These are phyloP conservation scores for Xanthorhoe spadicearia DNA, from an alignment of 2,888 invertebrate genomes.

Conservation along the genomic window DNA sequence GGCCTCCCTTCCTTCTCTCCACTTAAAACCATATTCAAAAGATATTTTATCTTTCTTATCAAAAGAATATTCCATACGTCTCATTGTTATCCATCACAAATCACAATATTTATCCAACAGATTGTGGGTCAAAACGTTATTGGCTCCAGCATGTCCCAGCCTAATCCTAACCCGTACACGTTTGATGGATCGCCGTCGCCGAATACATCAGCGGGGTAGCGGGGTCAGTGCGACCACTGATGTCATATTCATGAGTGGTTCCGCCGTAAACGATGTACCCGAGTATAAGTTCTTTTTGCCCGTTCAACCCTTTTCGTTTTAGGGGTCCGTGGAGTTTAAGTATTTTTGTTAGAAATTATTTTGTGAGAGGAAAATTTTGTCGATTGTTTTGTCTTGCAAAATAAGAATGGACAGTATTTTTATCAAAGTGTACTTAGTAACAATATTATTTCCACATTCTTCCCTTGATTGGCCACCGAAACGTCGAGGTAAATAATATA, in stretches of 20 bases:
- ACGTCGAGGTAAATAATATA: too few species aligned
- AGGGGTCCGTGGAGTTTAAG: conserved; percentile 7
- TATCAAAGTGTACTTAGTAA: too few species aligned
- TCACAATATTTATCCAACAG: conserved; percentile 1
- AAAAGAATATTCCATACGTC: not conserved
- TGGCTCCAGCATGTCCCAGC: conserved; percentile 23
- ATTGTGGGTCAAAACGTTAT: conserved; percentile 31
- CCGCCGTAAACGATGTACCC: conserved; percentile 58
- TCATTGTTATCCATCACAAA: not conserved
- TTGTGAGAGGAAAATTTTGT: not conserved
- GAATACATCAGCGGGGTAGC: conserved; percentile 75
- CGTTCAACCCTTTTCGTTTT: conserved; percentile 54
- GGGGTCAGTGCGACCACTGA: conserved; percentile 69
- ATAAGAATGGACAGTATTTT: too few species aligned
- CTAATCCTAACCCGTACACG: conserved; percentile 32
- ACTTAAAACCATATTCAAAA: too few species aligned
- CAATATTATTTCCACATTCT: too few species aligned
- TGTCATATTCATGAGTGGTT: conserved; percentile 79
- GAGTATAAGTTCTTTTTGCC: conserved; percentile 51
- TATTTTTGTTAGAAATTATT: not conserved
- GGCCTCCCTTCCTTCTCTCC: too few species aligned
- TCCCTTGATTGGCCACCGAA: too few species aligned
- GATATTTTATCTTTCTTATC: too few species aligned
- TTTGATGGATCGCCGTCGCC: conserved; percentile 71
- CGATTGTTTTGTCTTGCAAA: too few species aligned